Base-by-base conservation (phyloP, 1,140 invertebrate genomes). In the Diorhabda elongata region DNA sequence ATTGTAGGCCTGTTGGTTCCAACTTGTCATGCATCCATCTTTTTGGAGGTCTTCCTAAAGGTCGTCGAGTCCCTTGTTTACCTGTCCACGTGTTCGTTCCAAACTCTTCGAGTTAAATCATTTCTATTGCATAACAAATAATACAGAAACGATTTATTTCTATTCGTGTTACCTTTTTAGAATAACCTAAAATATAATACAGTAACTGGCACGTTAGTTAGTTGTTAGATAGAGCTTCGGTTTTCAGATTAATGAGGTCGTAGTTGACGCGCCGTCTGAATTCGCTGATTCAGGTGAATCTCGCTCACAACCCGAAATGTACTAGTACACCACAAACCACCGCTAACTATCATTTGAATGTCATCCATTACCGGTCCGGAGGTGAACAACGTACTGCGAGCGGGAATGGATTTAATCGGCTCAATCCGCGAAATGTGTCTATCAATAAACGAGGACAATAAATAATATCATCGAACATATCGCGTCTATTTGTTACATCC, bases 291-390 rank as follows among this genome's bases (percentile, higher is more conserved):
- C 47, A 52, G 47, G 47, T 52, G 47, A 52, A 52, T 52, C 47
- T 52, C 47, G 47, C 47, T 52, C 47, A 52, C 47, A 6, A 6
- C 47, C 6, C 47, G 26, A 26, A 26, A 26, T 52, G 47, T 52
- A n/a, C 47, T 52, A 52, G 6, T 52, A n/a, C 47, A 52, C 47
- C 47, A n/a, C 47, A 52, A 52, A 52, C 47, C 47, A 52, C 4
- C 47, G 47, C 47, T 52, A 52, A 52, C 47, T 52, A 52, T 52
- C 47, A 52, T 52, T 52, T 52, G 47, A 52, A 52, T 52, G 47
- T 52, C 47, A 52, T 6, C 47, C 47, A 52, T 52, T 52, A 52
- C 47, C 47, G 47, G 47, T 4, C 47, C 6, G 4, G 47, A 52
- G 47, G 47, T 52, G 47, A 52, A 52, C 47, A 52, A 52, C n/a